These are phyloP conservation scores for Apomyelois bistriatella DNA, from an alignment of 2,888 invertebrate species.

Conservation along the genomic window DNA sequence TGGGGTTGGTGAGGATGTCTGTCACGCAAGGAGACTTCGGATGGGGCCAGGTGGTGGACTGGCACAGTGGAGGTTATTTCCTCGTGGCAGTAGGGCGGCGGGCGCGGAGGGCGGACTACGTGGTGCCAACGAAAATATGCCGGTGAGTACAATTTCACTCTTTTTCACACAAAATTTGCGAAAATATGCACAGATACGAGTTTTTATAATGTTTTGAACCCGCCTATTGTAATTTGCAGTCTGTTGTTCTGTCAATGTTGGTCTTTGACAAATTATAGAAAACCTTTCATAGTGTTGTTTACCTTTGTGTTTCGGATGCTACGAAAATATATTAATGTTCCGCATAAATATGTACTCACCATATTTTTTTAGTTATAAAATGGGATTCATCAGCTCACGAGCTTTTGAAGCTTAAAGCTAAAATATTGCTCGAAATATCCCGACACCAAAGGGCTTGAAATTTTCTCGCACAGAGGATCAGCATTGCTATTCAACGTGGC, in stretches of 20 bases:
- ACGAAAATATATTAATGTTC: not conserved
- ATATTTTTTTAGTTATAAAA: too few relatives aligned
- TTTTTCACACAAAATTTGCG: not conserved
- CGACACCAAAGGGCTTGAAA: too few relatives aligned
- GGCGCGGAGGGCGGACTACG: constrained; percentile 59
- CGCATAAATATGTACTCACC: not conserved
- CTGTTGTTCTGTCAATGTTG: too few relatives aligned
- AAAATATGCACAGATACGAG: not conserved
- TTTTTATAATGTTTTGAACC: too few relatives aligned
- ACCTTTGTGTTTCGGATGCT: not conserved
- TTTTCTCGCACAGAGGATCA: too few relatives aligned
- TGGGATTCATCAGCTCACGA: too few relatives aligned
- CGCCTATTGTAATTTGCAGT: not conserved
- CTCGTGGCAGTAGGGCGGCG: constrained; percentile 68
- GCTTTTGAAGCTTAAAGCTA: too few relatives aligned
- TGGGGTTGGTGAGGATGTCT: constrained; percentile 44
- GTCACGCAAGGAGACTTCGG: constrained; percentile 71
- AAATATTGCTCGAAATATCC: too few relatives aligned
- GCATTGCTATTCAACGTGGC: too few relatives aligned
- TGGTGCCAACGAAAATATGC: constrained; percentile 58
- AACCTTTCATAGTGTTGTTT: not conserved
- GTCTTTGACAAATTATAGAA: too few relatives aligned
- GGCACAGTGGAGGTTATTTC: constrained; percentile 66
- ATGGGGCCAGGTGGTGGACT: constrained; percentile 70
- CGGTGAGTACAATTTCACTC: constrained; percentile 48